Evolutionary conservation across 2,797 vertebrate genomes (phyloP), one percentile per base, ranked within the genome.

Genomic region (Enteromius viviparus): DNA sequence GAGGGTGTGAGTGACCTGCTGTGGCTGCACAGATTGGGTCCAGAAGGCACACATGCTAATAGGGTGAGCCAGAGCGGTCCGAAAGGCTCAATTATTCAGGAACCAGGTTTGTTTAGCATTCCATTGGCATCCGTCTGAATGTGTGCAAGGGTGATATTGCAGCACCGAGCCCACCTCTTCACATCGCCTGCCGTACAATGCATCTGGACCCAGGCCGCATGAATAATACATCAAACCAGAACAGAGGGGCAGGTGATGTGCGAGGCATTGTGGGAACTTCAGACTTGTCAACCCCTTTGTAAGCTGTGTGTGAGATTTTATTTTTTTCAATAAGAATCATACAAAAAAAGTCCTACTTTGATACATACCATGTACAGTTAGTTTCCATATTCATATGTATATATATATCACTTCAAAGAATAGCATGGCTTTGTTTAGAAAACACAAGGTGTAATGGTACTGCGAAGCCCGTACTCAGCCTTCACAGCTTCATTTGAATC

Each of bases 11-110:
- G 71, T 66, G 81, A 82, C 81, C 81, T 45, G 72, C 83, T 91
- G 92, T 90, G 90, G 80, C 72, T 76, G 80, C 85, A 79, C 86
- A 87, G 86, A 89, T 87, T 87, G 86, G 84, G 80, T 87, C 88
- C 88, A 87, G 85, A 87, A 86, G 88, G 88, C 84, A 84, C 80
- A 29, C 78, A 78, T 85, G 84, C 81, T 85, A 85, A 87, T 85
- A 37, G 68, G 71, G 23, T 69, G 32, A 85, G 68, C 68, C 82
- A 72, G 66, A 51, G 47, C 4, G 21, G 82, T 84, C 82, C 78
- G 19, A 84, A 65, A 65, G n/a, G 58, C 74, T 87, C 79, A 87
- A 87, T 87, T 87, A 89, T 89, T 89, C 80, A 86, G 69, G 68
- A 89, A 81, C 84, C 74, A 53, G 86, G 77, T 85, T 86, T 87